phyloP scores from a whole-genome alignment of 2,797 vertebrate species.

The Centropyge bicolor region DNA sequence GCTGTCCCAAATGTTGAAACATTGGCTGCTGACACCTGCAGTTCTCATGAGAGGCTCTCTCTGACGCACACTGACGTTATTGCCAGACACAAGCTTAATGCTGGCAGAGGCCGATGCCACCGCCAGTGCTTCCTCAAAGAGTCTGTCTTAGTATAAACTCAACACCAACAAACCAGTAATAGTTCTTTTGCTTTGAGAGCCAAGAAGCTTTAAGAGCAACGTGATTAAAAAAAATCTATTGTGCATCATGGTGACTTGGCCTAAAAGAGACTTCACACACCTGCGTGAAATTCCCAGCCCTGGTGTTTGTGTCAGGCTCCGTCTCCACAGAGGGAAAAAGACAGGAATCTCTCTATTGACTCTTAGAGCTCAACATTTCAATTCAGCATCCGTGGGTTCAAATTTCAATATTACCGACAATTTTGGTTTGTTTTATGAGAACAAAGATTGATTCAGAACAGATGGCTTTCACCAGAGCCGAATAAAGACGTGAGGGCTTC shows the following conservation, averaged over 20 bases:
- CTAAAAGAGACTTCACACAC: slow-evolving; percentile 51
- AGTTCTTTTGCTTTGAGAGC: not conserved
- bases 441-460: not conserved
- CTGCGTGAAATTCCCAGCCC: slow-evolving; percentile 58
- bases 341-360: slow-evolving; percentile 8
- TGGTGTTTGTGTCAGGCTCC: slow-evolving; percentile 43
- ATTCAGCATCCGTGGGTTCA: not conserved
- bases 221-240: not conserved
- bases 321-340: not conserved
- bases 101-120: slow-evolving; percentile 2
- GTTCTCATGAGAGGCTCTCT: slow-evolving; percentile 20
- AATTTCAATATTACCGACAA: not conserved
- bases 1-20: slow-evolving; percentile 13
- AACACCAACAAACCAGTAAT: not conserved
- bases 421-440: not conserved
- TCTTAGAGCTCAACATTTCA: not conserved
- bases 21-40: slow-evolving; percentile 21
- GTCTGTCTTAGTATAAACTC: not conserved
- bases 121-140: not conserved
- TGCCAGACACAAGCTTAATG: slow-evolving; percentile 14
- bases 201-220: not conserved
- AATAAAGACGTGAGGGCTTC: not conserved
- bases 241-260: not conserved
- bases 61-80: slow-evolving; percentile 27
- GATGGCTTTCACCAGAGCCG: not conserved